Base-by-base conservation (phyloP, 2,888 invertebrate genomes). In the Hirtodrosophila trivittata region DNA sequence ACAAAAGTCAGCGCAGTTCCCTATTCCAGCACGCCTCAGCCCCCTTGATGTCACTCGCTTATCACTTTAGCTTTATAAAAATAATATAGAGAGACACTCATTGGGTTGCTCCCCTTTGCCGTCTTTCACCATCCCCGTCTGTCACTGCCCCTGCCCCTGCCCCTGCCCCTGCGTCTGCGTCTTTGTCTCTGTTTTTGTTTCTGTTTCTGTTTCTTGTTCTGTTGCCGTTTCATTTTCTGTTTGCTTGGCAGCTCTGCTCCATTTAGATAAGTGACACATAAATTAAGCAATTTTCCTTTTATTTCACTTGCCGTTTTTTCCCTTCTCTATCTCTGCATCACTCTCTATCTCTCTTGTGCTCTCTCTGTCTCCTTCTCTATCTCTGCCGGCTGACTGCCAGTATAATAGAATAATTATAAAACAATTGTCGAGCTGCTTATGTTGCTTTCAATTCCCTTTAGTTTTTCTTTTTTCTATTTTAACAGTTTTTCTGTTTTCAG, bases 191-290 rank as follows among this genome's bases (percentile, higher is more conserved):
- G 3, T 1, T 10, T 14, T 30, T 12, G 3, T 14, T 6, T 43
- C 32, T 28, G 26, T 33, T 13, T 45, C 33, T 18, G 26, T 70
- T 41, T 45, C 21, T 42, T 33, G 33, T 42, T 38, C 33, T 38
- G 54, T 25, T 47, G 41, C 10, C 65, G 42, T 47, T 67, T 21
- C 38, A 30, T n/a, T 38, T 45, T 58, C 66, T 60, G 43, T 49
- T 55, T 28, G 32, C 49, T 46, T 68, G 68, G 65, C 68, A 59
- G 50, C 67, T 42, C 52, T 83, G 86, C 86, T 86, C 86, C 86
- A 81, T 86, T 81, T 86, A 86, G 86, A 81, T 81, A 82, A 82
- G 80, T 80, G 81, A 80, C 77, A 86, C 84, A 82, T 82, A 82
- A 82, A 82, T 82, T 82, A 82, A 82, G 84, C 80, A 82, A 82